phyloP scores from a whole-genome alignment of 1,140 invertebrate genomes.

The Prorops nasuta region DNA sequence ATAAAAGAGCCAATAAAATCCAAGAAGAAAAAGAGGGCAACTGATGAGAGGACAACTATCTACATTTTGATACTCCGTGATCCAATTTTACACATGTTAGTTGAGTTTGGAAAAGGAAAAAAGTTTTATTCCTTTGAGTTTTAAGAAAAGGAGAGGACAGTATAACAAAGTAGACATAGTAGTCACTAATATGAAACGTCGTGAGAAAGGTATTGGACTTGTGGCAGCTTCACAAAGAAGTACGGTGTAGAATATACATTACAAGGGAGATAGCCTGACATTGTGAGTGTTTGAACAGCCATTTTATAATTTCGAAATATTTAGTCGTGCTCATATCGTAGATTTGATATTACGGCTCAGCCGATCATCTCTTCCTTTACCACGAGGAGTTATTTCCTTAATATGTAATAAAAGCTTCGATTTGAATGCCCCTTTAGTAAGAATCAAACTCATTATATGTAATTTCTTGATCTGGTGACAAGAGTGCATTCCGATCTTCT shows the following conservation, averaged over 20 bases:
- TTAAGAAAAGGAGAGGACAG: not conserved
- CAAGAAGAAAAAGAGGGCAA: too few relatives aligned
- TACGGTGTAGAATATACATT: too few relatives aligned
- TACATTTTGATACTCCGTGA: not conserved
- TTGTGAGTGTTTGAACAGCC: constrained; percentile 2
- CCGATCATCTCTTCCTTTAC: not conserved
- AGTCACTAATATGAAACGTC: not conserved
- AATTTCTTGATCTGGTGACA: constrained; percentile 10
- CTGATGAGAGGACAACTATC: too few relatives aligned
- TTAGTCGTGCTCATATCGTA: not conserved
- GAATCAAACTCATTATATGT: too few relatives aligned
- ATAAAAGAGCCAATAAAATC: too few relatives aligned
- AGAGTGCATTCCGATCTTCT: constrained; percentile 29
- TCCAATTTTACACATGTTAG: not conserved
- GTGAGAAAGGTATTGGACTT: not conserved
- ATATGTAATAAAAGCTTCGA: not conserved
- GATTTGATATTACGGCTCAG: not conserved
- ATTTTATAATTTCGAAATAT: constrained; percentile 10
- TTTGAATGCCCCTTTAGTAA: not conserved
- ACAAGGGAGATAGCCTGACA: too few relatives aligned
- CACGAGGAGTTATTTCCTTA: not conserved
- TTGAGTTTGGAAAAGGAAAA: not conserved
- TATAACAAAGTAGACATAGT: not conserved
- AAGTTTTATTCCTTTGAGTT: not conserved
- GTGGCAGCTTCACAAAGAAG: not conserved